phyloP scores from a whole-genome alignment of 2,888 invertebrate species.

The Drosophila mulleri region DNA sequence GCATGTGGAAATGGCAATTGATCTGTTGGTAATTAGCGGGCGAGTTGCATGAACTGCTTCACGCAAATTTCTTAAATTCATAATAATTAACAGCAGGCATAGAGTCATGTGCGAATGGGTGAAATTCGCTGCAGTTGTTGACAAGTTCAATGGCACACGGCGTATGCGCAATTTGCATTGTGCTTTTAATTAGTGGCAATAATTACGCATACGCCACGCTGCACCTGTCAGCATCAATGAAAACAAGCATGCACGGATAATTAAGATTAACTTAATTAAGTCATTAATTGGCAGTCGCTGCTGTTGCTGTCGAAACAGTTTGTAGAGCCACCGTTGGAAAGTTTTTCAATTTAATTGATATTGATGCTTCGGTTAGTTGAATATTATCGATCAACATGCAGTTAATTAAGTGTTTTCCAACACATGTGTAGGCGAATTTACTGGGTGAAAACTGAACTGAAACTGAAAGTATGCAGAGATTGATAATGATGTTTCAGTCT shows the following conservation, averaged over 20 bases:
- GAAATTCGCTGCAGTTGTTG: conserved; percentile 27
- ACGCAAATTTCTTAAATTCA: conserved; percentile 29
- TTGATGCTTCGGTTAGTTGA: conserved; percentile 22
- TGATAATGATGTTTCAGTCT: neutral
- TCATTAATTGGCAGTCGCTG: conserved; percentile 38
- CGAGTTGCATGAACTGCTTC: conserved; percentile 36
- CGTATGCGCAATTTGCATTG: conserved; percentile 71
- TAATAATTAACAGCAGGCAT: conserved; percentile 13
- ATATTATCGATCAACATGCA: conserved; percentile 25
- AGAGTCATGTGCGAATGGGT: neutral
- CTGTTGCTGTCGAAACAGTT: conserved; percentile 4
- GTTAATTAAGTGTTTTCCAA: conserved; percentile 21
- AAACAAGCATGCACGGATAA: conserved; percentile 43
- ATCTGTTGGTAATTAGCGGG: conserved; percentile 5
- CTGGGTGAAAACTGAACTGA: neutral
- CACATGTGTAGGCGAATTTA: neutral
- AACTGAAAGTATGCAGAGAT: too few relatives aligned
- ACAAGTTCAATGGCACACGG: conserved; percentile 71
- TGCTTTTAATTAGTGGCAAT: conserved; percentile 57
- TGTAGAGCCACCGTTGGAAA: conserved; percentile 22
- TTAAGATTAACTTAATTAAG: conserved; percentile 53
- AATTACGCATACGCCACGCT: conserved; percentile 56
- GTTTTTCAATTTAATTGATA: conserved; percentile 35
- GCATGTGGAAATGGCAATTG: conserved; percentile 30
- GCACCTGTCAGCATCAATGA: conserved; percentile 16